Conservation (phyloP, 2,797 vertebrate species). For the Sternotherus odoratus region DNA sequence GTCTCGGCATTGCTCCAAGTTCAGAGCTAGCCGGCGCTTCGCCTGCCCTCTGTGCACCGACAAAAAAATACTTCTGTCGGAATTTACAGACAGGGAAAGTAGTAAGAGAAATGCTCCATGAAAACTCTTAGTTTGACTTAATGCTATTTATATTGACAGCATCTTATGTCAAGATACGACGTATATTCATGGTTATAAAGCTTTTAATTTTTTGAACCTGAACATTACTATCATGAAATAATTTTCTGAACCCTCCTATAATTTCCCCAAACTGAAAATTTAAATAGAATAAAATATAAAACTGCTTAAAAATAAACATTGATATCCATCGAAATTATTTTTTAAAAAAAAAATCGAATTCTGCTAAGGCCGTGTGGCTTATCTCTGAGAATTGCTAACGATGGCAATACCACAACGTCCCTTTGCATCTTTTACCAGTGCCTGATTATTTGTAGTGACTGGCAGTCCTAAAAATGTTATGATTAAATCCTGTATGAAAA, state of each 20-base stretch:
- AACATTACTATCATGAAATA: neutral
- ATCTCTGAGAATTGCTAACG: neutral
- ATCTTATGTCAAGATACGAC: neutral
- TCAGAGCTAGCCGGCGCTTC: neutral
- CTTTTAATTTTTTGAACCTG: neutral
- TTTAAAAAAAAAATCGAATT: neutral
- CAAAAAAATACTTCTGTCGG: neutral
- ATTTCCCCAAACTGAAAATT: neutral
- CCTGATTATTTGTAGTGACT: neutral
- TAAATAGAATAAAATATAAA: neutral
- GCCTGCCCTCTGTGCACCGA: accelerated
- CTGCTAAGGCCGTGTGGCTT: neutral
- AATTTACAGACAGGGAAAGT: neutral
- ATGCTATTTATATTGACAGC: neutral
- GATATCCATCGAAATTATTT: neutral
- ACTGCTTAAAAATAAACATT: neutral
- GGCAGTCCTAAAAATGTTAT: neutral
- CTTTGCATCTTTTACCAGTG: neutral
- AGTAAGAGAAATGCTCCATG: neutral
- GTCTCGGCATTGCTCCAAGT: neutral
- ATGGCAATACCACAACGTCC: neutral
- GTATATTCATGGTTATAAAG: neutral
- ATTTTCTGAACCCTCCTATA: neutral
- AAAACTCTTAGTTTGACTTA: neutral
- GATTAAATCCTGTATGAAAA: neutral